Conservation (phyloP, 2,113 vertebrate genomes). For the Athene noctua region DNA sequence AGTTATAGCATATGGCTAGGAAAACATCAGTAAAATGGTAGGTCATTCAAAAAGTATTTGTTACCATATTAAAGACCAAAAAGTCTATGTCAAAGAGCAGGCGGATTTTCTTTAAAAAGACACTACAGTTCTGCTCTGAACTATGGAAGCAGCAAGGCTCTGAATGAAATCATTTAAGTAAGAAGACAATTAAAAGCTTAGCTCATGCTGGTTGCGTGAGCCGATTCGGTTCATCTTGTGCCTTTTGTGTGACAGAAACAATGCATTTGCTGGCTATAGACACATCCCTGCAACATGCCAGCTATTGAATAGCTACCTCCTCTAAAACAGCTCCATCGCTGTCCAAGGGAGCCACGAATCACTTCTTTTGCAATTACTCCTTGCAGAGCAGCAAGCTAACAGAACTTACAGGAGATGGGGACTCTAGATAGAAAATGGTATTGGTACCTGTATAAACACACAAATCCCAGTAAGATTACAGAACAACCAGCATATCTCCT, state of each 20-base stretch:
- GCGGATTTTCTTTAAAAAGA: neutral
- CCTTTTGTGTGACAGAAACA: neutral
- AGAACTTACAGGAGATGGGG: neutral
- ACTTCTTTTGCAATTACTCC: neutral
- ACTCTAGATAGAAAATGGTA: neutral
- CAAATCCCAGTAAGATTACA: neutral
- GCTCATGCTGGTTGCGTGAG: neutral
- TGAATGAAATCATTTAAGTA: neutral
- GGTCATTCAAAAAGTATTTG: neutral
- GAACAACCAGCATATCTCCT: neutral
- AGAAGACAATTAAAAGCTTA: neutral
- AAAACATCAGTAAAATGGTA: neutral
- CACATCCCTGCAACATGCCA: neutral
- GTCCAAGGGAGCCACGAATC: neutral
- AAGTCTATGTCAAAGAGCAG: neutral
- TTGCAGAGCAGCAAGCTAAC: neutral
- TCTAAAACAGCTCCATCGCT: neutral
- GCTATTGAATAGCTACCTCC: neutral
- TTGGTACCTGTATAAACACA: fast-evolving
- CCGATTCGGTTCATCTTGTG: neutral
- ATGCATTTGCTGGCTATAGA: neutral
- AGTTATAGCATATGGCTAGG: neutral
- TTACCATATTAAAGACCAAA: neutral
- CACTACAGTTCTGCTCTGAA: neutral
- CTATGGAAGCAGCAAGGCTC: neutral